phyloP scores from a whole-genome alignment of 2,797 vertebrate genomes.

The Lindbergichthys nudifrons region DNA sequence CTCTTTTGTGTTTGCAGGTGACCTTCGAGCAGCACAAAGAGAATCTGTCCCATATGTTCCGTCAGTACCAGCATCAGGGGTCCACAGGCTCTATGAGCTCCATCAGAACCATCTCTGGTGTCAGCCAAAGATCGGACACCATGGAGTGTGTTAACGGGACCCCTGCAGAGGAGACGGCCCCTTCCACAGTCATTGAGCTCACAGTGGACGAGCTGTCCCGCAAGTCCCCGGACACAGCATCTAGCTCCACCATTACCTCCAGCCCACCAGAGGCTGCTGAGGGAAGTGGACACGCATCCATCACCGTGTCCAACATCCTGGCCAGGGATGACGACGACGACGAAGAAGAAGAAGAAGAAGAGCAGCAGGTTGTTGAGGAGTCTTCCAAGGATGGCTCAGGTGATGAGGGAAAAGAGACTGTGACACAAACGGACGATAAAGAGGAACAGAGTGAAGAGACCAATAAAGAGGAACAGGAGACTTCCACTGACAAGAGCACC shows the following conservation, averaged over 20 bases:
- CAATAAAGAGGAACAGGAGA: conserved; percentile 28
- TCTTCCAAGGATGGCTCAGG: conserved; percentile 26
- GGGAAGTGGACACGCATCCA: conserved; percentile 41
- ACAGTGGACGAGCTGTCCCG: conserved; percentile 69
- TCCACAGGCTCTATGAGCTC: conserved; percentile 63
- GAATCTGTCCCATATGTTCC: conserved; percentile 90
- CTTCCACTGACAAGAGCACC: conserved; percentile 2
- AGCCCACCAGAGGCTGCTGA: conserved; percentile 42
- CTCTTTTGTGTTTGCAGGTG: conserved; percentile 84
- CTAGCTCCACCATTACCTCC: conserved; percentile 49
- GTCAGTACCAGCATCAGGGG: conserved; percentile 88
- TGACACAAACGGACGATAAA: conserved; percentile 4
- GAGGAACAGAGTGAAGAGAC: conserved; percentile 37
- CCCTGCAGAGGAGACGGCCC: conserved; percentile 68
- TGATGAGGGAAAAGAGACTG: conserved; percentile 30
- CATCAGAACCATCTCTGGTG: conserved; percentile 85
- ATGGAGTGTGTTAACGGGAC: conserved; percentile 64
- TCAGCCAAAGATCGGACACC: conserved; percentile 78
- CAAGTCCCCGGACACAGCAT: conserved; percentile 42
- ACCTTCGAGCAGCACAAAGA: conserved; percentile 97
- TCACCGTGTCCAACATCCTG: conserved; percentile 82
- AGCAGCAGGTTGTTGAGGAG: conserved; percentile 17
- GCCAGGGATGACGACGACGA: conserved; percentile 62
- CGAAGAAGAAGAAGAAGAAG: conserved; percentile 58
- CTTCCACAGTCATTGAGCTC: conserved; percentile 85